A percentile compares a stretch with the other conserved stretches of the same genome.
These are phyloP conservation scores for Xenops minutus DNA, from an alignment of 2,797 vertebrate species.

Conservation along the genomic window DNA sequence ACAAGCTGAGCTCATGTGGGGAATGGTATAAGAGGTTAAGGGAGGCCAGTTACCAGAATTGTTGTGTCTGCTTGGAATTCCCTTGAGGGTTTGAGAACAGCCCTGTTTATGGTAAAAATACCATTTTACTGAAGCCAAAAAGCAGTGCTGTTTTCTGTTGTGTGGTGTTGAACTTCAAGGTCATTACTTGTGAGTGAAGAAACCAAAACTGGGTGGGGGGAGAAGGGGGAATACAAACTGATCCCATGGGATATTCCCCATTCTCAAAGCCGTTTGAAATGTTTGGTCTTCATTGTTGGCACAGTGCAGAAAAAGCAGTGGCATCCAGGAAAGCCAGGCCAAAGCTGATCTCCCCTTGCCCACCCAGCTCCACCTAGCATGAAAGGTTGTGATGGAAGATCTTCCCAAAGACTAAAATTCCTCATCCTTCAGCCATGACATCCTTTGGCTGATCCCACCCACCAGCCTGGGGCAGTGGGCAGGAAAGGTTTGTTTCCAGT, in stretches of 20 bases:
- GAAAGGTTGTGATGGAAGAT: neutral
- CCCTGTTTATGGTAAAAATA: neutral
- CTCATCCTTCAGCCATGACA: neutral
- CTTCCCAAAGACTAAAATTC: neutral
- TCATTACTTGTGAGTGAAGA: neutral
- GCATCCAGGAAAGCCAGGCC: neutral
- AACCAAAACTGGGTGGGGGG: rapidly evolving
- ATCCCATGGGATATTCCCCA: neutral
- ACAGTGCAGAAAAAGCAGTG: neutral
- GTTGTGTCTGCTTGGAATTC: neutral
- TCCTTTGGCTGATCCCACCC: neutral
- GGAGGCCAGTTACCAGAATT: neutral
- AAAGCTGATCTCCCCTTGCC: neutral
- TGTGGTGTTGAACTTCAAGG: neutral
- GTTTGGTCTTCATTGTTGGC: neutral
- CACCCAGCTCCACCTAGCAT: neutral
- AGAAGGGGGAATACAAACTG: rapidly evolving
- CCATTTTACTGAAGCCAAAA: neutral
- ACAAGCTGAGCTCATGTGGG: rapidly evolving
- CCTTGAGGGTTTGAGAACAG: neutral
- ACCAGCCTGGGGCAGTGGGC: neutral
- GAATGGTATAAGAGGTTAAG: neutral
- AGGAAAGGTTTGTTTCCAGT: neutral
- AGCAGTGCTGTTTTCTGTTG: neutral
- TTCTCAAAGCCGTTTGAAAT: neutral